phyloP scores from a whole-genome alignment of 2,113 vertebrate species.

The Nycticryphes semicollaris region DNA sequence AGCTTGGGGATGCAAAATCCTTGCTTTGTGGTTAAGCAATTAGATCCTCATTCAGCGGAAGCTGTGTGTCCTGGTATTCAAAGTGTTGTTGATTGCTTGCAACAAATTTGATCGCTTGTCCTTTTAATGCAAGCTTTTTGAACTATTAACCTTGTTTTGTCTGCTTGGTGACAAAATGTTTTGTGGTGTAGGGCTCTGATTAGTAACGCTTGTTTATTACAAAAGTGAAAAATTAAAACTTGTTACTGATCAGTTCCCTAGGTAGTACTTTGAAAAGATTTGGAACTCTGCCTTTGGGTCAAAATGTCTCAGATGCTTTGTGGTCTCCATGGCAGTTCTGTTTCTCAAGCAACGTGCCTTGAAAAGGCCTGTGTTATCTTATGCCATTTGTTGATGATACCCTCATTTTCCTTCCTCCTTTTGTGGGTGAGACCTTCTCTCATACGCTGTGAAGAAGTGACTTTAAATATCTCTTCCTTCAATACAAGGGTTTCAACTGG shows the following conservation, averaged over 20 bases:
- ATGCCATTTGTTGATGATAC: slow-evolving; percentile 3
- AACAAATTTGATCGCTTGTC: background rate
- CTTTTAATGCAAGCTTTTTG: slow-evolving; percentile 27
- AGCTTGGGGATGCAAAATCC: background rate
- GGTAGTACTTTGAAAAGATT: slow-evolving; percentile 63
- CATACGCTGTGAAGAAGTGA: background rate
- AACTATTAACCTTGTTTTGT: slow-evolving; percentile 36
- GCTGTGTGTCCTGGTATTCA: background rate
- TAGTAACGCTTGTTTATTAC: slow-evolving; percentile 48
- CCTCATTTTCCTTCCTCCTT: background rate
- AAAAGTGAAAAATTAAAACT: slow-evolving; percentile 55
- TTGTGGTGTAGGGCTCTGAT: slow-evolving; percentile 8
- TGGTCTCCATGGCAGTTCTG: slow-evolving; percentile 58
- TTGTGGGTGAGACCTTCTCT: background rate
- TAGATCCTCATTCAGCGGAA: slow-evolving; percentile 11
- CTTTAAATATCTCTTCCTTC: slow-evolving; percentile 6
- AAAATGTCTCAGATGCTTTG: slow-evolving; percentile 69
- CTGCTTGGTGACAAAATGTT: slow-evolving; percentile 3
- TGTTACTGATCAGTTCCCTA: slow-evolving; percentile 56
- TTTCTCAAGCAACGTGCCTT: slow-evolving; percentile 56
- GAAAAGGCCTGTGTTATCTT: slow-evolving; percentile 52
- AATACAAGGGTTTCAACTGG: background rate
- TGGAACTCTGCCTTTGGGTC: slow-evolving; percentile 59
- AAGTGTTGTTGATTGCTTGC: slow-evolving; percentile 26
- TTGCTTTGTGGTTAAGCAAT: slow-evolving; percentile 22